Percentiles rank a stretch among this genome's conserved stretches.
Evolutionary conservation across 2,113 vertebrate genomes (phyloP).

Genomic region (Aegotheles bennettii): DNA sequence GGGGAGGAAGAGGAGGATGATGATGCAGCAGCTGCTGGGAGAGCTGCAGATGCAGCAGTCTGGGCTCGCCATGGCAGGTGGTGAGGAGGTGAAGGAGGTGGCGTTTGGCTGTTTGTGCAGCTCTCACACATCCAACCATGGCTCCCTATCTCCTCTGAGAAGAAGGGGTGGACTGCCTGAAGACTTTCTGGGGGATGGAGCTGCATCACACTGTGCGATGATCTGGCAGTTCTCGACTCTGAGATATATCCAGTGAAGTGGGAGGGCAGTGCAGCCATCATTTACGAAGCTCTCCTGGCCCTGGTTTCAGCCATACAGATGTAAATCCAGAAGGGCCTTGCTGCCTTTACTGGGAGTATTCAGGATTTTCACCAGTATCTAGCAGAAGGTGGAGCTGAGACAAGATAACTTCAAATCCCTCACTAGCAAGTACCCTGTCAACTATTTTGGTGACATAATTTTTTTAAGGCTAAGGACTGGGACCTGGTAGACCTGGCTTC

Average conservation of each 20-base stretch:
- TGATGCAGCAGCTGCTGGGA: not conserved
- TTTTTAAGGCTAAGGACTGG: not conserved
- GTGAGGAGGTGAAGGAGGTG: not conserved
- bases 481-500: not conserved
- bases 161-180: not conserved
- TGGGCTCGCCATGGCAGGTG: accelerated
- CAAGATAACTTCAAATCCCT: not conserved
- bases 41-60: accelerated
- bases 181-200: not conserved
- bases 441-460: not conserved
- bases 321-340: not conserved
- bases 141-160: not conserved
- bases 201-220: accelerated
- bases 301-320: not conserved
- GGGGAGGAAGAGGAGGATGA: not conserved
- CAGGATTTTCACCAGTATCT: not conserved
- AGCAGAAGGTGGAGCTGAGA: not conserved
- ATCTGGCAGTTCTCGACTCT: not conserved
- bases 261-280: not conserved
- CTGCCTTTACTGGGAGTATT: not conserved
- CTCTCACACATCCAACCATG: not conserved
- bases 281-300: not conserved
- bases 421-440: not conserved
- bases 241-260: not conserved
- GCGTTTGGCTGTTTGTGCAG: not conserved